Base-by-base conservation (phyloP, 2,888 invertebrate genomes). In the Apotomis capreana region DNA sequence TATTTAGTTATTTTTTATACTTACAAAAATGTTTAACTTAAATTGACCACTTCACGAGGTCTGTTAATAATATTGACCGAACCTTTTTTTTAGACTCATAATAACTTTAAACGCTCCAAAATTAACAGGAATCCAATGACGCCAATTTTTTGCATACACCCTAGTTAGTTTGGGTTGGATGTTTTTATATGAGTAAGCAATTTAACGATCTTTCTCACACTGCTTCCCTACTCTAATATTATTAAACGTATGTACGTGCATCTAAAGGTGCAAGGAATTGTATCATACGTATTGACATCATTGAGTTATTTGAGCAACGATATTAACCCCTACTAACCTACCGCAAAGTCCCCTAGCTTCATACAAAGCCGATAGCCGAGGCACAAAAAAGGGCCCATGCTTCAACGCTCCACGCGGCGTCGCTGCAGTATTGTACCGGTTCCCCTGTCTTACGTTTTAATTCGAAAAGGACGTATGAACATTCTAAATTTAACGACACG, bases 291-390 rank as follows among this genome's bases (percentile, higher is more conserved):
- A 68, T 72, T 72, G 72, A 68, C 62, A 68, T 57, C 54, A 63
- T 59, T 12, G 59, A 65, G 68, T 63, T 68, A 67, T 71, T 71
- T 67, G 61, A 68, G 72, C 68, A 59, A 72, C 63, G 59, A 70
- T 74, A 69, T 65, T 57, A 54, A 57, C 64, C 73, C 69, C 69
- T 65, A 68, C 69, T 74, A 80, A 78, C 74, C 78, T 80, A 80
- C 76, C 78, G 74, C 78, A 80, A 76, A 68, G 55, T 65, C 68
- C 72, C 59, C 74, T 76, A 61, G 65, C 63, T 57, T 64, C 69
- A 52, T 68, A 68, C 68, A 61, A 70, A 55, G 60, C 67, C 9
- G 40, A 40, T 40, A 40, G 40, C 40, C 40, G 40, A 40, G 57
- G 12, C 54, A 67, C 49, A 72, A 76, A 81, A 80, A 73, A 75